A percentile compares a stretch with the other conserved stretches of the same genome.
Evolutionary conservation across 2,797 vertebrate species (phyloP).

Genomic region (Diplodus puntazzo): DNA sequence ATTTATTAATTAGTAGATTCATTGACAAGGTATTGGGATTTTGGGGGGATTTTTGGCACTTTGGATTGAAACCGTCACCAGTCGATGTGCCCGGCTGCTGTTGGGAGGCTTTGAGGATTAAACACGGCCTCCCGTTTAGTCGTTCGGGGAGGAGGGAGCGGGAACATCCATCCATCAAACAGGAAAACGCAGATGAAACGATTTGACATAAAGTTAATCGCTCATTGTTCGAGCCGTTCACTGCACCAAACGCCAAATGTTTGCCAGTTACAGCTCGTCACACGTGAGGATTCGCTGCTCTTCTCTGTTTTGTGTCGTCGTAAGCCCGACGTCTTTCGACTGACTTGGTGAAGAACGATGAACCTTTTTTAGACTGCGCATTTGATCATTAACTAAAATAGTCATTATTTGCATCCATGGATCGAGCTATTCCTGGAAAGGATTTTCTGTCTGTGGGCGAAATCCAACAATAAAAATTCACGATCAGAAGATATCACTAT

Average conservation of each 20-base stretch:
- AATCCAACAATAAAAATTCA: neutral
- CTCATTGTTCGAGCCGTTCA: no score
- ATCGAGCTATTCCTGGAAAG: neutral
- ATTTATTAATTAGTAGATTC: neutral
- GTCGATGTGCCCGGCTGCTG: neutral
- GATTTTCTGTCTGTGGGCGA: neutral
- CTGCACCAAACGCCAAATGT: neutral
- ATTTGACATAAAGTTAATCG: neutral
- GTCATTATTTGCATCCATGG: neutral
- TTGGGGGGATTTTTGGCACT: neutral
- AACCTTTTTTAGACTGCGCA: neutral
- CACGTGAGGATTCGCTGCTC: neutral
- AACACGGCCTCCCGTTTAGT: neutral
- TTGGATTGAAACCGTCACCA: neutral
- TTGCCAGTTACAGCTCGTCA: neutral
- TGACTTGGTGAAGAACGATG: neutral
- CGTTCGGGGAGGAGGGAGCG: neutral
- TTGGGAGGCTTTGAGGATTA: neutral
- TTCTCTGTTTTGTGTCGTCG: neutral
- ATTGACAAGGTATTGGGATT: neutral
- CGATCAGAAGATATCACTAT: neutral
- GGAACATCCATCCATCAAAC: neutral
- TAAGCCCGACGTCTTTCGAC: neutral
- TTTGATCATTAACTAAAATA: neutral
- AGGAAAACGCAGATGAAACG: neutral